phyloP scores from a whole-genome alignment of 1,140 invertebrate genomes.

The Tetraneura akinire region DNA sequence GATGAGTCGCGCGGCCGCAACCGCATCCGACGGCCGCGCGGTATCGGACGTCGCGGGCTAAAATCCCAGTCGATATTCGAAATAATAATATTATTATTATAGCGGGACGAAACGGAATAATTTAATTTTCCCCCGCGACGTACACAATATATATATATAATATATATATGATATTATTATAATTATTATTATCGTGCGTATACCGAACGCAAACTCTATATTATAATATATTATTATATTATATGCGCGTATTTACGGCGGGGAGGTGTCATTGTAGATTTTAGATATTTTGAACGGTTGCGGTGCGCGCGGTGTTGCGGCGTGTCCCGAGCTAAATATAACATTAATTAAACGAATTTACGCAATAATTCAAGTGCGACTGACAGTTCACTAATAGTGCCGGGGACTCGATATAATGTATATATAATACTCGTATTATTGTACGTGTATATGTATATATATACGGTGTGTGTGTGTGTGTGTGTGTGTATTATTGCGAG shows the following conservation, averaged over 20 bases:
- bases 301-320: slow-evolving; percentile 11
- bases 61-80: too few relatives aligned
- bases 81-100: too few relatives aligned
- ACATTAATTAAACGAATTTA: slow-evolving; percentile 51
- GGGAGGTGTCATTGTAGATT: slow-evolving; percentile 29
- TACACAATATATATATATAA: not conserved
- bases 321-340: slow-evolving; percentile 44
- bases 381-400: slow-evolving; percentile 51
- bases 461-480: too few relatives aligned
- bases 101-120: too few relatives aligned
- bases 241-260: not conserved
- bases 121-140: slow-evolving; percentile 27
- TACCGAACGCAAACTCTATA: too few relatives aligned
- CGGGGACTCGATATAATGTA: slow-evolving; percentile 41
- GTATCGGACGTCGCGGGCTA: too few relatives aligned
- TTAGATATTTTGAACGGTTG: slow-evolving; percentile 39
- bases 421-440: not conserved
- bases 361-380: slow-evolving; percentile 51
- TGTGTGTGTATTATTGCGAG: too few relatives aligned
- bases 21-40: too few relatives aligned
- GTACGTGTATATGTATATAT: not conserved
- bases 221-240: too few relatives aligned
- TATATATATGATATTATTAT: too few relatives aligned
- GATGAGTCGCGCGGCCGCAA: too few relatives aligned
- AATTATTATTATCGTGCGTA: too few relatives aligned